Base-by-base conservation (phyloP, 2,113 vertebrate genomes). In the Periophthalmus modestus region DNA sequence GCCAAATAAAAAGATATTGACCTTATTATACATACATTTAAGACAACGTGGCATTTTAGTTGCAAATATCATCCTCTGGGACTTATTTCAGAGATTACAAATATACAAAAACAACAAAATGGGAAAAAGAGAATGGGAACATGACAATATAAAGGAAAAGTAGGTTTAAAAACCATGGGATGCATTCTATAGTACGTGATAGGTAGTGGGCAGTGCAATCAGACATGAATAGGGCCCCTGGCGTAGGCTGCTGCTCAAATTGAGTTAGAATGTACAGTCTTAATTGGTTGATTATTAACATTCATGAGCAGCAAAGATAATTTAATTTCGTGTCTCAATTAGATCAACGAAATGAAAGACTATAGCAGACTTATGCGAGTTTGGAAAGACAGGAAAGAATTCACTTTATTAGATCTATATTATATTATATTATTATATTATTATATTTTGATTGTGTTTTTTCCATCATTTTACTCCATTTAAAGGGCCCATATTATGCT, bases 271-370 rank as follows among this genome's bases (percentile, higher is more conserved):
- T 24, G 57, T 59, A 59, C 57, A 59, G 57, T 6, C 57, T 14
- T 59, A 59, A 59, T 59, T 59, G 23, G 23, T 28, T 59, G 57
- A 59, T 59, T 59, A 59, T 59, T 59, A 59, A 59, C 23, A 15
- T 59, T 7, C 21, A 59, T 59, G n/a, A 59, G 23, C 57, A 12
- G 13, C 23, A 28, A 15, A 15, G 21, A 24, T 59, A 28, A 59
- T 59, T 59, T 28, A 59, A 59, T 59, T 59, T 59, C 23, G 24
- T 15, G 21, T 59, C 57, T 28, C 57, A 28, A 28, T 59, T 59
- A 15, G 23, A 59, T 28, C 23, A 28, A 23, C 23, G 3, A 28
- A 59, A 59, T 7, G 57, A 59, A 59, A 59, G 13, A 23, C 13
- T 28, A 28, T 28, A 28, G 57, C 19, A 55, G 52, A 55, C 19